A percentile compares a stretch with the other conserved stretches of the same genome.
Evolutionary conservation across 1,140 invertebrate genomes (phyloP).

Genomic region (Drosophila truncata): DNA sequence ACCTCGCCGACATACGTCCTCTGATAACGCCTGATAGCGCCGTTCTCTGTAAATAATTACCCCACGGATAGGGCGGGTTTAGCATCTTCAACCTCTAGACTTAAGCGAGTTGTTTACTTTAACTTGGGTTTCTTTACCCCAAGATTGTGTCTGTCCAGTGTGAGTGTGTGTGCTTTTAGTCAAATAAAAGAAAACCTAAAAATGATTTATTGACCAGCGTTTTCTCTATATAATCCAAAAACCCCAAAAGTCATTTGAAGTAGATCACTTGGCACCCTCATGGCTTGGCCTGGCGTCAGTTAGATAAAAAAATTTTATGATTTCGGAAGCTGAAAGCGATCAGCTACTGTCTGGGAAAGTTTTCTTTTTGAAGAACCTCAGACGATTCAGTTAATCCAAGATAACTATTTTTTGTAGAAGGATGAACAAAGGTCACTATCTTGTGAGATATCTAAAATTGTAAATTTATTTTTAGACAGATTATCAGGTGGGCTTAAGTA

Average conservation of each 20-base stretch:
- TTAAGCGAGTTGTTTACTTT: slow-evolving; percentile 41
- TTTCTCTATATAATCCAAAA: background rate
- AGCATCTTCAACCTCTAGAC: slow-evolving; percentile 44
- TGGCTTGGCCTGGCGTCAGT: slow-evolving; percentile 9
- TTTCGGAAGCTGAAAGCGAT: slow-evolving; percentile 19
- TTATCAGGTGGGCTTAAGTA: background rate
- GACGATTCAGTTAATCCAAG: slow-evolving; percentile 7
- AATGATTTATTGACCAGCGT: slow-evolving; percentile 26
- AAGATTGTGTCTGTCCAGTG: slow-evolving; percentile 26
- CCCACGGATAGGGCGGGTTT: slow-evolving; percentile 23
- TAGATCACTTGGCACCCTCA: slow-evolving; percentile 12
- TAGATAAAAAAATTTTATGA: slow-evolving; percentile 4
- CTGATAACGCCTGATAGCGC: slow-evolving; percentile 53
- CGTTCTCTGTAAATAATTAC: slow-evolving; percentile 53
- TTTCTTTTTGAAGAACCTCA: background rate
- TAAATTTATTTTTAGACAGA: slow-evolving; percentile 5
- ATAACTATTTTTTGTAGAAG: background rate
- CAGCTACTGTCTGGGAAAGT: slow-evolving; percentile 24
- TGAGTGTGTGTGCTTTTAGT: slow-evolving; percentile 30
- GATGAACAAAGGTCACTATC: slow-evolving; percentile 6
- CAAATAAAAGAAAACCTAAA: slow-evolving; percentile 16
- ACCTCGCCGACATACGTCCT: slow-evolving; percentile 7
- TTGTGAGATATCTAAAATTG: background rate
- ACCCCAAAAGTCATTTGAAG: background rate
- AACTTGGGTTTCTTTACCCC: slow-evolving; percentile 22